Percentiles rank a stretch among this genome's conserved stretches.
Evolutionary conservation across 1,140 invertebrate genomes (phyloP).

Genomic region (Pollicipes pollicipes): DNA sequence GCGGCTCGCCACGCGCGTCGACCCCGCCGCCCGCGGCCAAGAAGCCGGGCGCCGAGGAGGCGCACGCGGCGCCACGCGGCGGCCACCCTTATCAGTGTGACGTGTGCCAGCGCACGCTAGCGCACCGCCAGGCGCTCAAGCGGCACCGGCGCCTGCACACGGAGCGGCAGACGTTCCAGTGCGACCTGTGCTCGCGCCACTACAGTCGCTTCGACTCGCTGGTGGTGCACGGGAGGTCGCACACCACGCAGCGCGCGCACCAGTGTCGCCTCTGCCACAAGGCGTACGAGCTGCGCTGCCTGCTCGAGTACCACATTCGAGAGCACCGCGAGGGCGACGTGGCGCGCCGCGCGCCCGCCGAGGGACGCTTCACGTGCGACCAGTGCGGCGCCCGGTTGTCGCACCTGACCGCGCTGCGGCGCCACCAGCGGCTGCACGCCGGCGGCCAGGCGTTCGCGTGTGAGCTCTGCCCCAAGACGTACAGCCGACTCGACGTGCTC

Average conservation of each 20-base stretch:
- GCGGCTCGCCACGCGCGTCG: not conserved
- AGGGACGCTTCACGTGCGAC: constrained; percentile 15
- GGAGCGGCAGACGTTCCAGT: not conserved
- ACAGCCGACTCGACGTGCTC: constrained; percentile 18
- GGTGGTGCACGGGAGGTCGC: not conserved
- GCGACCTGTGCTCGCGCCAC: not conserved
- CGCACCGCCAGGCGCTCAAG: not conserved
- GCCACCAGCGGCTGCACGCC: not conserved
- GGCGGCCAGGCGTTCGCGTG: not conserved
- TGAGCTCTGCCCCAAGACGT: not conserved
- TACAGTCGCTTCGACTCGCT: not conserved
- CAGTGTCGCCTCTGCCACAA: not conserved
- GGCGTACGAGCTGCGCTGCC: not conserved
- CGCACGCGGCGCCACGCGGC: not conserved
- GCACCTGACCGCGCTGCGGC: not conserved
- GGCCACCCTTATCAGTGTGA: not conserved
- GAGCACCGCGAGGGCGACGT: not conserved
- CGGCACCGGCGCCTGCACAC: not conserved
- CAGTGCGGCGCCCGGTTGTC: constrained; percentile 18
- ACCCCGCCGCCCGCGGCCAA: no score
- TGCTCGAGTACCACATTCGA: not conserved
- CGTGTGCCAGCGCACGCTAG: not conserved
- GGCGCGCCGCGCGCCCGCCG: no score
- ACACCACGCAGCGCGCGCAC: not conserved
- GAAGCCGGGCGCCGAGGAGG: no score